A percentile compares a stretch with the other conserved stretches of the same genome.
These are phyloP conservation scores for Andrena dorsata DNA, from an alignment of 2,888 invertebrate species.

Conservation along the genomic window DNA sequence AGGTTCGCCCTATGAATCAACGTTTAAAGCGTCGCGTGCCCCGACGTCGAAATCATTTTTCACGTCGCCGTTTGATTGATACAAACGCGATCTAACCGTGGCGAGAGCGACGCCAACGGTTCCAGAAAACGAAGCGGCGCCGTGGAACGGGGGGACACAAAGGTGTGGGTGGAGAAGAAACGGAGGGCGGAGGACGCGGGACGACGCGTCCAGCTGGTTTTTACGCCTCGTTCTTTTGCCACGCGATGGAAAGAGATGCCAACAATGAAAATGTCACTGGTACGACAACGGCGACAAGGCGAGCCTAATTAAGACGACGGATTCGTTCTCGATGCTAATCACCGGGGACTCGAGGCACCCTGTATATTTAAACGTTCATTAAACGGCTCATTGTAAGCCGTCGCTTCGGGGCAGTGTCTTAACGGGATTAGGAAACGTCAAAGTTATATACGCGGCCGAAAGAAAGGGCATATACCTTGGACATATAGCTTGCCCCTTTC, in stretches of 20 bases:
- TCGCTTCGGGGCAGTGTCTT: constrained; percentile 4
- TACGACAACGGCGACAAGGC: constrained; percentile 39
- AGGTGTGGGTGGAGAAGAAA: neutral
- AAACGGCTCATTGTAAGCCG: constrained; percentile 42
- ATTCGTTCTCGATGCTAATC: constrained; percentile 64
- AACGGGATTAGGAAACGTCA: constrained; percentile 46
- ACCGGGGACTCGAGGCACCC: constrained; percentile 27
- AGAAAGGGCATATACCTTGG: neutral
- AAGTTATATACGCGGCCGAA: constrained; percentile 10
- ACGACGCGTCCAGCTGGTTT: constrained; percentile 60
- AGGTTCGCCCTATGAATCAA: constrained; percentile 73
- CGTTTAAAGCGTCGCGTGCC: constrained; percentile 76
- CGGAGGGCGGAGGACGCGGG: neutral
- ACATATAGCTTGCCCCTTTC: too few relatives aligned
- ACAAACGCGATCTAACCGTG: constrained; percentile 75
- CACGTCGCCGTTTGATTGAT: constrained; percentile 79
- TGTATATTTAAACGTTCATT: constrained; percentile 52
- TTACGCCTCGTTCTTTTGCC: constrained; percentile 50
- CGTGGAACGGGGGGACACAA: neutral
- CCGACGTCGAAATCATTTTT: constrained; percentile 78
- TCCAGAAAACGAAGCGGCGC: constrained; percentile 42
- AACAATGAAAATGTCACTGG: constrained; percentile 45
- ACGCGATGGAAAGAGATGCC: neutral
- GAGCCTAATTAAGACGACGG: constrained; percentile 61
- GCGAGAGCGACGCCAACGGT: constrained; percentile 37